phyloP scores from a whole-genome alignment of 2,113 vertebrate genomes.

The Chaetodon trifascialis region DNA sequence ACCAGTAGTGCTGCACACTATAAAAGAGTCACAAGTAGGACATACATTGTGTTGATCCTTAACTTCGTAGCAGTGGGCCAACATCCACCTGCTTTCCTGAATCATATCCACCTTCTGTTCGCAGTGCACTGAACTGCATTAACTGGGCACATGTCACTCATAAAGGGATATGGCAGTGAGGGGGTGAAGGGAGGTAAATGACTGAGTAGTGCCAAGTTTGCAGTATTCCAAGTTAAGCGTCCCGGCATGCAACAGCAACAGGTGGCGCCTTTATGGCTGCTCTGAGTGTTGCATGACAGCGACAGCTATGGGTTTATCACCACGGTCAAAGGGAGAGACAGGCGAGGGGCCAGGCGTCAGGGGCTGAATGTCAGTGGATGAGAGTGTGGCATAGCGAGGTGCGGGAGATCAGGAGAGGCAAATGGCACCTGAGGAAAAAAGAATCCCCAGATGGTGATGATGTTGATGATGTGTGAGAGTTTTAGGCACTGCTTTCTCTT shows the following conservation, averaged over 20 bases:
- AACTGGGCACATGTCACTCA: conserved; percentile 59
- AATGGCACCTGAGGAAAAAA: not conserved
- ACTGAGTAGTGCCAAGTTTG: conserved; percentile 66
- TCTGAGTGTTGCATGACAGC: conserved; percentile 59
- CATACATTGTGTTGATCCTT: conserved; percentile 24
- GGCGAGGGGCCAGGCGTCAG: conserved; percentile 6
- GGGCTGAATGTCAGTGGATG: conserved; percentile 36
- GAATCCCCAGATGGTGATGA: not conserved
- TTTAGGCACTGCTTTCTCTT: conserved; percentile 20
- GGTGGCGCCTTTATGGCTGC: conserved; percentile 71
- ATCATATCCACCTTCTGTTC: conserved; percentile 37
- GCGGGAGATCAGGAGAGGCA: not conserved
- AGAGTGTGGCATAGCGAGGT: not conserved
- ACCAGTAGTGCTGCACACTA: too few relatives aligned
- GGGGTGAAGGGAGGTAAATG: conserved; percentile 42
- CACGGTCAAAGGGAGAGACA: conserved; percentile 34
- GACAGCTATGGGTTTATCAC: conserved; percentile 57
- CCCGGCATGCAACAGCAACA: conserved; percentile 73
- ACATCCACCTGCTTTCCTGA: conserved; percentile 23
- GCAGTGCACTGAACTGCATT: conserved; percentile 54
- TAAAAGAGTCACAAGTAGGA: not conserved
- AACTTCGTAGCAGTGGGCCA: conserved; percentile 2
- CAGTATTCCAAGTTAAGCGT: conserved; percentile 71
- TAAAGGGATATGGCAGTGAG: conserved; percentile 44
- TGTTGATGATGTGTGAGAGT: not conserved